Percentiles rank a stretch among this genome's conserved stretches.
phyloP scores from a whole-genome alignment of 2,113 vertebrate genomes.

The Malurus alboscapulatus region DNA sequence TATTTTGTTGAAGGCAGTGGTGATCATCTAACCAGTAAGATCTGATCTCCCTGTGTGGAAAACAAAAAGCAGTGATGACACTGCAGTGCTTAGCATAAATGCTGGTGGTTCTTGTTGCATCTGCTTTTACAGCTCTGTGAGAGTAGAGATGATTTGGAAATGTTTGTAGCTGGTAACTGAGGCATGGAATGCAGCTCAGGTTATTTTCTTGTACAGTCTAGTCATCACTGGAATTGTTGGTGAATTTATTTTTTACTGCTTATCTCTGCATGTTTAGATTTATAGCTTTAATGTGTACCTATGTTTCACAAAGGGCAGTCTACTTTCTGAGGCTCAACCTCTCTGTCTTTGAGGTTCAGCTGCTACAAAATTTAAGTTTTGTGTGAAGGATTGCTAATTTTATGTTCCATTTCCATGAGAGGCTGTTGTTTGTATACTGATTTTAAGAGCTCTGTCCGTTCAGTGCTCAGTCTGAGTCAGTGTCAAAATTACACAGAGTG shows the following conservation, averaged over 20 bases:
- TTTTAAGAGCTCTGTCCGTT: not conserved
- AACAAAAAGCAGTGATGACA: not conserved
- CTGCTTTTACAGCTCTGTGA: not conserved
- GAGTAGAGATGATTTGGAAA: not conserved
- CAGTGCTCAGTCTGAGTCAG: not conserved
- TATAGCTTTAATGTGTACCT: not conserved
- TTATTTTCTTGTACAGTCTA: not conserved
- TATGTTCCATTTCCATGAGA: not conserved
- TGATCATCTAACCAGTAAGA: not conserved
- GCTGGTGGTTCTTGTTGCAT: not conserved
- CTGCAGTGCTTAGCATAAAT: not conserved
- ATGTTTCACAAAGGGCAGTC: not conserved
- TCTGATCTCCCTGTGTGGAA: not conserved
- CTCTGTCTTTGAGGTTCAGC: not conserved
- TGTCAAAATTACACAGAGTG: not conserved
- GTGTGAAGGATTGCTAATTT: not conserved
- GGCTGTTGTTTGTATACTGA: not conserved
- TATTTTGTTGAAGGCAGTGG: not conserved
- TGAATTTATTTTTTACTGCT: not conserved
- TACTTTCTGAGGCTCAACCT: not conserved
- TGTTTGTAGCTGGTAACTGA: not conserved
- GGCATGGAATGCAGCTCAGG: not conserved
- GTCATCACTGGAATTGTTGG: not conserved
- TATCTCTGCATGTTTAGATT: not conserved
- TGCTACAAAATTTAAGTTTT: not conserved